Conservation (phyloP, 1,140 invertebrate genomes). For the Saccostrea glomerata region DNA sequence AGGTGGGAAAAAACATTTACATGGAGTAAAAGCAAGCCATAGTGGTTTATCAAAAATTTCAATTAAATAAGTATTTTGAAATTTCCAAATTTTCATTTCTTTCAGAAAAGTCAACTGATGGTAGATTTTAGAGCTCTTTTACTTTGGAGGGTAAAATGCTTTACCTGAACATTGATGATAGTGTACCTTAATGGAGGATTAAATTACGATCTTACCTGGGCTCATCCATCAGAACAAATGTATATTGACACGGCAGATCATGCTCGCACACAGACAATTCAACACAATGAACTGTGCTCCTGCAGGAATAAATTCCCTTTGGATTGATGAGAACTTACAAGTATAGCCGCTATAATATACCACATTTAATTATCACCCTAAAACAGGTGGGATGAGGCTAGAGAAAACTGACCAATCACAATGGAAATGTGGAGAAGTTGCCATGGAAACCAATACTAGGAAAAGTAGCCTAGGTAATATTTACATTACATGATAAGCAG, state of each 20-base stretch:
- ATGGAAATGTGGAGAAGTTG: neutral
- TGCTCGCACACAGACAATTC: neutral
- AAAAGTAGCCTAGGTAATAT: slow-evolving; percentile 36
- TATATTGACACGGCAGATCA: neutral
- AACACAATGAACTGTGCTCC: neutral
- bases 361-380: slow-evolving; percentile 35
- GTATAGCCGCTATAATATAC: slow-evolving; percentile 27
- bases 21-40: too few relatives aligned
- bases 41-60: too few relatives aligned
- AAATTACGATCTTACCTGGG: neutral
- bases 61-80: too few relatives aligned
- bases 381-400: slow-evolving; percentile 37
- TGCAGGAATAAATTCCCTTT: slow-evolving; percentile 7
- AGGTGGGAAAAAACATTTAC: too few relatives aligned
- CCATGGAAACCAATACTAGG: slow-evolving; percentile 19
- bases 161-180: neutral
- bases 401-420: neutral
- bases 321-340: slow-evolving; percentile 25
- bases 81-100: too few relatives aligned
- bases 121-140: neutral
- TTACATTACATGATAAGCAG: slow-evolving; percentile 34
- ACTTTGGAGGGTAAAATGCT: neutral
- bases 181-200: neutral
- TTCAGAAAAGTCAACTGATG: neutral
- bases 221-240: slow-evolving; percentile 15